Conservation (phyloP, 2,113 vertebrate species). For the Ictalurus punctatus region DNA sequence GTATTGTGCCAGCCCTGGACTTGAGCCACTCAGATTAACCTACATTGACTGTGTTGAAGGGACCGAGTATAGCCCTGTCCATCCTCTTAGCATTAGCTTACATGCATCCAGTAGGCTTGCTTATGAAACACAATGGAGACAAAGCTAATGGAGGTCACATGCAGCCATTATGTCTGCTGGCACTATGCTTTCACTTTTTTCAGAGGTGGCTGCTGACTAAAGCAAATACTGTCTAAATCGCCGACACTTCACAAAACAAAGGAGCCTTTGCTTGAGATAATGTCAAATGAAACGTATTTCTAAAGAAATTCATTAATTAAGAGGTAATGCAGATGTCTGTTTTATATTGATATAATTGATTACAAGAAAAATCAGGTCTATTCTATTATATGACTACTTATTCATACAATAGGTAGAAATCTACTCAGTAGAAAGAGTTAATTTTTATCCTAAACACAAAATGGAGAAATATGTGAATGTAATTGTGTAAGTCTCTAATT, state of each 20-base stretch:
- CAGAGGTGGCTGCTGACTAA: constrained; percentile 30
- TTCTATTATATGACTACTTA: background rate
- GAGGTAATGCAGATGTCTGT: background rate
- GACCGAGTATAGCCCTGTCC: constrained; percentile 35
- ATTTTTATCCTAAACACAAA: constrained; percentile 2
- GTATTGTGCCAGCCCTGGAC: constrained; percentile 28
- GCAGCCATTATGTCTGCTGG: constrained; percentile 36
- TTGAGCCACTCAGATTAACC: constrained; percentile 23
- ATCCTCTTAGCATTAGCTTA: constrained; percentile 33
- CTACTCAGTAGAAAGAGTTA: background rate
- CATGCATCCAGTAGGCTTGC: constrained; percentile 43
- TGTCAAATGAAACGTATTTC: constrained; percentile 24
- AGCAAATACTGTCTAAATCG: constrained; percentile 6
- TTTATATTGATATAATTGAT: background rate
- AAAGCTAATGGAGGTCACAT: constrained; percentile 65
- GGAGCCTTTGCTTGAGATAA: constrained; percentile 22
- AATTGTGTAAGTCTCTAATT: background rate
- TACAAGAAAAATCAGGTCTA: background rate
- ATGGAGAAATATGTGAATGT: background rate
- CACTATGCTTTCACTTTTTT: constrained; percentile 31
- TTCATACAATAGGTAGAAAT: background rate
- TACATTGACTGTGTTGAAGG: constrained; percentile 34
- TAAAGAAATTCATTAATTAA: constrained; percentile 42
- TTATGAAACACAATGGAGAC: constrained; percentile 58
- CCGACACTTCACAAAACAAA: constrained; percentile 20